Evolutionary conservation across 2,888 invertebrate species (phyloP).

Genomic region (Eupithecia vulgata): DNA sequence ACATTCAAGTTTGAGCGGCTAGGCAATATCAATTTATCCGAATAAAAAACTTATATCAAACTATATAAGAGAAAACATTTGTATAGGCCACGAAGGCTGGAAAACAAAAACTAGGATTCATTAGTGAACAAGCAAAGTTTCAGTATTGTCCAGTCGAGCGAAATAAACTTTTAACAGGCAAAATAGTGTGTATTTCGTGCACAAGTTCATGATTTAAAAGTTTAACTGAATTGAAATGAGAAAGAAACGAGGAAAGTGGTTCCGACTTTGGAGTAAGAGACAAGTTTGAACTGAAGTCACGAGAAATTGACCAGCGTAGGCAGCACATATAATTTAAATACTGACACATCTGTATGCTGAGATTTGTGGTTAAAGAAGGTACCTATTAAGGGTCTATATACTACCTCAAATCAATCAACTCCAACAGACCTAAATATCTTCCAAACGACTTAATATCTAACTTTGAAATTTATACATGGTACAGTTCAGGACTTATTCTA

Average conservation of each 20-base stretch:
- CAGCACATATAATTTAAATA: not conserved
- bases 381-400: no score
- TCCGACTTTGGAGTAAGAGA: not conserved
- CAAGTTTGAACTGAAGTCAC: not conserved
- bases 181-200: constrained; percentile 31
- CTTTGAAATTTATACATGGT: no score
- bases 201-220: constrained; percentile 26
- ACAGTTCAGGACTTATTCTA: no score
- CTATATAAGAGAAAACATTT: not conserved
- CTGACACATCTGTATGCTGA: not conserved
- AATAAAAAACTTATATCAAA: not conserved
- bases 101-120: constrained; percentile 25
- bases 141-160: constrained; percentile 22
- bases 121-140: constrained; percentile 30
- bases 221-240: constrained; percentile 22
- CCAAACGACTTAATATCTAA: no score
- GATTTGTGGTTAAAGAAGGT: no score
- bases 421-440: no score
- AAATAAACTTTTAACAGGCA: constrained; percentile 41
- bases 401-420: no score
- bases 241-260: not conserved
- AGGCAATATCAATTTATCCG: not conserved
- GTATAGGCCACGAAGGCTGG: not conserved
- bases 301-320: not conserved
- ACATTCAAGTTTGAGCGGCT: not conserved